Conservation (phyloP, 2,888 invertebrate species). For the Agrotis puta region DNA sequence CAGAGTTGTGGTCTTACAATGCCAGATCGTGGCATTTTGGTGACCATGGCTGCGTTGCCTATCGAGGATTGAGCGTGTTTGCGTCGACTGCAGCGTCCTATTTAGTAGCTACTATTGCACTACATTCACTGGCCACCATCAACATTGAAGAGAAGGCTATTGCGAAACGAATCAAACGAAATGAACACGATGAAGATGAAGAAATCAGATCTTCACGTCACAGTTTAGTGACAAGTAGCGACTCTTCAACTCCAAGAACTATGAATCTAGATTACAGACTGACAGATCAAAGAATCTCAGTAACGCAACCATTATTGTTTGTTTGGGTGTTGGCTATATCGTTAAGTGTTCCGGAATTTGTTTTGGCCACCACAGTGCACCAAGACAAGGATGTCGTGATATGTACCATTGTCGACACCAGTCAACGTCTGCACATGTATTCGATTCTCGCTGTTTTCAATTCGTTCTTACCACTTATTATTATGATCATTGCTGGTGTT, state of each 20-base stretch:
- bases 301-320: conserved; percentile 89
- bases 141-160: conserved; percentile 87
- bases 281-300: conserved; percentile 83
- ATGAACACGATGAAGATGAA: conserved; percentile 80
- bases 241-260: conserved; percentile 86
- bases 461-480: conserved; percentile 81
- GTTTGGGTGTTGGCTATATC: conserved; percentile 91
- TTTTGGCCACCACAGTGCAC: conserved; percentile 87
- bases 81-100: conserved; percentile 90
- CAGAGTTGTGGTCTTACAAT: conserved; percentile 90
- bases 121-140: conserved; percentile 90
- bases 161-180: conserved; percentile 78
- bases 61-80: conserved; percentile 90
- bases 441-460: conserved; percentile 84
- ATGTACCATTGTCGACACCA: conserved; percentile 89
- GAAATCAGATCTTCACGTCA: conserved; percentile 87
- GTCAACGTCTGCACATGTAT: conserved; percentile 85
- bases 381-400: conserved; percentile 79
- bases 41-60: conserved; percentile 86
- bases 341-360: conserved; percentile 91
- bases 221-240: conserved; percentile 87
- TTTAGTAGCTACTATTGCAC: conserved; percentile 89
- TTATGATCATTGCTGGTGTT: conserved; percentile 76
- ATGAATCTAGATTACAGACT: conserved; percentile 90
- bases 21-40: conserved; percentile 89